Evolutionary conservation across 37 sponge, comb jelly and placozoan genomes (phyloP).

Genomic region (Agelas oroides): DNA sequence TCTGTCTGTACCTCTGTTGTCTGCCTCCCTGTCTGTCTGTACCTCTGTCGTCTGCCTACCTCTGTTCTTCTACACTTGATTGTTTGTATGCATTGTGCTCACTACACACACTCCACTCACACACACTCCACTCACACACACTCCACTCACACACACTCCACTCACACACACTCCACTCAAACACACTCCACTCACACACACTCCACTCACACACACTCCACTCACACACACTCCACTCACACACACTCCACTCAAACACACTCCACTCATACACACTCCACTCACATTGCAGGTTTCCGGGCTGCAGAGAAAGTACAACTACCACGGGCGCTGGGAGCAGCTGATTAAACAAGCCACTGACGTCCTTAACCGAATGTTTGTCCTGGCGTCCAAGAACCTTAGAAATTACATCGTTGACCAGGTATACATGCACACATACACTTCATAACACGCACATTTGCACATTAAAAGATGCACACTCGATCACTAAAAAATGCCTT

Average conservation of each 20-base stretch:
- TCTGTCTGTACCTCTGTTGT: background rate
- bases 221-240: too few relatives aligned
- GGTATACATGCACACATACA: slow-evolving; percentile 16
- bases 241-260: too few relatives aligned
- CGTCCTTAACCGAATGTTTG: slow-evolving; percentile 70
- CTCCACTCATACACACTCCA: too few relatives aligned
- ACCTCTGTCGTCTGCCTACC: too few relatives aligned
- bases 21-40: background rate
- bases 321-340: slow-evolving; percentile 62
- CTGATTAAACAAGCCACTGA: slow-evolving; percentile 80
- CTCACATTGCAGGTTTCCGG: slow-evolving; percentile 35
- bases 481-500: too few relatives aligned
- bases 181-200: too few relatives aligned
- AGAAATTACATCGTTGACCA: slow-evolving; percentile 96
- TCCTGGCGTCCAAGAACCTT: slow-evolving; percentile 64
- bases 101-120: too few relatives aligned
- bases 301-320: slow-evolving; percentile 72
- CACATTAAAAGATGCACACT: background rate
- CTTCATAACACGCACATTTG: slow-evolving; percentile 1
- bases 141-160: too few relatives aligned
- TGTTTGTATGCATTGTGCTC: background rate
- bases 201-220: too few relatives aligned
- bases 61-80: too few relatives aligned
- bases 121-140: too few relatives aligned
- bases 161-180: too few relatives aligned